A percentile compares a stretch with the other conserved stretches of the same genome.
Evolutionary conservation across 2,113 vertebrate species (phyloP).

Genomic region (Prunella fulvescens): DNA sequence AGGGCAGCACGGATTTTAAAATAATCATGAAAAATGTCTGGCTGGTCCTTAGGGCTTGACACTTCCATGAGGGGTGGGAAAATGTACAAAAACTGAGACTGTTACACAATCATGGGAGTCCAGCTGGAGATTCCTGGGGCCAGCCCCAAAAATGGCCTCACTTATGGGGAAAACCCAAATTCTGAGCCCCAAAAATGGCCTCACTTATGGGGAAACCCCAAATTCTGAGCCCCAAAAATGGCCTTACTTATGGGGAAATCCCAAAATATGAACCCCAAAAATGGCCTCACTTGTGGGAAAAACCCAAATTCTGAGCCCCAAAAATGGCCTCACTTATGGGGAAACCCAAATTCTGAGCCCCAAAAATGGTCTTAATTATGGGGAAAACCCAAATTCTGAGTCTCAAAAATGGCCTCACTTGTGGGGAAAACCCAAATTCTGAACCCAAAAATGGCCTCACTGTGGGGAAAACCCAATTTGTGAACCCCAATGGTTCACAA

Average conservation of each 20-base stretch:
- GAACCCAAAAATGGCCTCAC: background rate
- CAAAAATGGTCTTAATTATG: background rate
- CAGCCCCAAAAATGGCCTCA: background rate
- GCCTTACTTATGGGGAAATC: background rate
- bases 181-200: background rate
- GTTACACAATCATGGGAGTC: fast-evolving
- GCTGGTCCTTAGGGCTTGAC: background rate
- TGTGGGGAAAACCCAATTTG: background rate
- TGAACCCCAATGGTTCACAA: background rate
- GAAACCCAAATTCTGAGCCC: background rate
- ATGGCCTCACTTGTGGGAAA: background rate
- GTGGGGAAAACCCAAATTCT: too few relatives aligned
- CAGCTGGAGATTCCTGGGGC: background rate
- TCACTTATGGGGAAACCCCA: background rate
- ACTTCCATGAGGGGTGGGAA: background rate
- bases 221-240: background rate
- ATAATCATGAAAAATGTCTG: background rate
- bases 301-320: background rate
- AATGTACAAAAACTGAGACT: background rate
- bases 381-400: background rate
- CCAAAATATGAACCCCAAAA: background rate
- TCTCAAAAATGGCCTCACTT: background rate
- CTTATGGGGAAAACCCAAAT: background rate
- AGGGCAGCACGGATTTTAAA: background rate
- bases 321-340: background rate